Base-by-base conservation (phyloP, 2,888 invertebrate species). In the Caenorhabditis doughertyi region DNA sequence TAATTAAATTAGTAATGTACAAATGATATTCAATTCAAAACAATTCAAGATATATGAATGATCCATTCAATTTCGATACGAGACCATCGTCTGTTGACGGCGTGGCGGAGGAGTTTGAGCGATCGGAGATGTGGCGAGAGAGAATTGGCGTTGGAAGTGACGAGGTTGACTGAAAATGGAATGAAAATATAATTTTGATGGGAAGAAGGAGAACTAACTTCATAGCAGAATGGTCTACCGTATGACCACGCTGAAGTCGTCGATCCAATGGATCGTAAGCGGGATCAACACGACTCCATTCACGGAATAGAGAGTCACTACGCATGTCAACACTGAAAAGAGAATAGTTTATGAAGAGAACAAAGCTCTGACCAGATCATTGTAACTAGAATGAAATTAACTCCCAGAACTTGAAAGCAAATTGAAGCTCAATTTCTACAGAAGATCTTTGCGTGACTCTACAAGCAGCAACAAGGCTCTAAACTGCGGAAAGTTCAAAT, bases 221-320 rank as follows among this genome's bases (percentile, higher is more conserved):
- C 60, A 71, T 42, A 23, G 58, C 53, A 18, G 82, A 60, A 11
- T 82, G 77, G 25, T 82, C 82, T 16, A 82, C 68, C 0, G 82
- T 82, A 23, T 79, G 77, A 0, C 82, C 82, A 13, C 82, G 60
- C 44, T 72, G 77, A 25, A 77, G 77, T 0, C 76, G 53, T 18
- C 60, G 71, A 56, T 70, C 70, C 32, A 71, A 27, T 23, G 76
- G 73, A 29, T 35, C 84, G 32, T 87, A 87, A 2, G 87, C 84
- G 0, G 87, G 87, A 67, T 87, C 87, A 23, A 87, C 80, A 1
- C 85, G 67, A 44, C 87, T 87, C 84, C 81, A 85, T 67, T 81
- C 83, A 1, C 85, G 84, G 74, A 85, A 85, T 16, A 87, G 44
- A 0, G 80, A 77, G 49, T 87, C 87, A 9, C 83, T 84, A 7